Conservation (phyloP, 2,888 invertebrate genomes). For the Esperia sulphurella region DNA sequence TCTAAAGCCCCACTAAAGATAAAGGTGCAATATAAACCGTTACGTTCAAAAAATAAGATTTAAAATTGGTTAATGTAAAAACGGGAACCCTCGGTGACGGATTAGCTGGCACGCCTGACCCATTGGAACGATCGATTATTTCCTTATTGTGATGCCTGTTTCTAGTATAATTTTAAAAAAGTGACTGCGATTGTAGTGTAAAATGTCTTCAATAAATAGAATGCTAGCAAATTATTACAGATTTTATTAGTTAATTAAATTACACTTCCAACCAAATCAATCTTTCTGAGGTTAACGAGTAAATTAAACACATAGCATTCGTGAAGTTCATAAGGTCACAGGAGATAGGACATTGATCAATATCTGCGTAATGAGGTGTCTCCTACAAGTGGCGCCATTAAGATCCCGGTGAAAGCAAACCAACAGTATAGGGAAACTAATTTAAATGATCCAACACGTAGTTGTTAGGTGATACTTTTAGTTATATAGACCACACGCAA, state of each 20-base stretch:
- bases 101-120: constrained; percentile 75
- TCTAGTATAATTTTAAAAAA: constrained; percentile 53
- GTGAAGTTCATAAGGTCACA: constrained; percentile 52
- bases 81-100: constrained; percentile 58
- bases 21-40: constrained; percentile 42
- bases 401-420: constrained; percentile 45
- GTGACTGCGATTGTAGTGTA: not conserved
- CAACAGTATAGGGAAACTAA: constrained; percentile 49
- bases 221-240: not conserved
- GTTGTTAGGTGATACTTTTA: constrained; percentile 29
- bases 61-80: constrained; percentile 41
- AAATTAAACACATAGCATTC: constrained; percentile 35
- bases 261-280: constrained; percentile 5
- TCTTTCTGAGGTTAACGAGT: constrained; percentile 33
- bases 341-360: constrained; percentile 54
- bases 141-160: constrained; percentile 66
- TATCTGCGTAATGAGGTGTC: constrained; percentile 60
- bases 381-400: constrained; percentile 52
- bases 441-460: constrained; percentile 48
- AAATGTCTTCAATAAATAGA: not conserved
- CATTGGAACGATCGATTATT: constrained; percentile 79
- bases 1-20: constrained; percentile 36
- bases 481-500: constrained; percentile 35
- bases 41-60: constrained; percentile 45
- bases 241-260: not conserved